Evolutionary conservation across 2,888 invertebrate species (phyloP), one percentile per base, ranked within the genome.

Genomic region (Acleris cristana): DNA sequence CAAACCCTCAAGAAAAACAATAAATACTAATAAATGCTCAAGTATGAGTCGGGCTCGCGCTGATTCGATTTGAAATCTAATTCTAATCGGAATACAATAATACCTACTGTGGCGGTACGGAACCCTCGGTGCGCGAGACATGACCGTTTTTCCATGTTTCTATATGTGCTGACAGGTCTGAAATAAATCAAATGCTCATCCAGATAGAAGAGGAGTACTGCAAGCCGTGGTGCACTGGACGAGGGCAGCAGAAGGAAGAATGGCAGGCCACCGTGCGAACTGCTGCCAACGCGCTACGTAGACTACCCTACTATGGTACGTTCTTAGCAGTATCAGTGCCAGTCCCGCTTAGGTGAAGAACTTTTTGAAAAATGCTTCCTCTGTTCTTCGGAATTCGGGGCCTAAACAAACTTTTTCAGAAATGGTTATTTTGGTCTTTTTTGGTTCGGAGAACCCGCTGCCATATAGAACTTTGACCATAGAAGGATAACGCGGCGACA

Each of bases 291-390:
- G 75, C 87, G 3, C 71, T 92, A 49, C 79, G 83, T 12, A 83
- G 78, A 72, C 84, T 90, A 2, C 90, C 92, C 1, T 85, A 90
- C 71, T 88, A 85, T 72, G 90, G 92, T 91, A 78, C 73, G 51
- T 2, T 45, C 48, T n/a, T 19, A n/a, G 34, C 10, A 34, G 10
- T 34, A 34, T 10, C 10, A 34, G 34, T 34, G 34, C 34, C 10
- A 3, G 10, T 34, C 10, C 34, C 3, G 4, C 34, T 2, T 30
- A 30, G 10, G 1, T 12, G 16, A 21, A 26, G 19, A 44, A 58
- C 21, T 49, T 53, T 4, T 40, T n/a, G 14, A 19, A 23, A 23
- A 26, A 44, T 30, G 2, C 26, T 12, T 51, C 54, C 26, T 26
- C 6, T 26, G 26, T 26, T 5, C 26, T 26, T 26, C 26, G 26